Base-by-base conservation (phyloP, 2,113 vertebrate species). In the Pelecanus crispus region DNA sequence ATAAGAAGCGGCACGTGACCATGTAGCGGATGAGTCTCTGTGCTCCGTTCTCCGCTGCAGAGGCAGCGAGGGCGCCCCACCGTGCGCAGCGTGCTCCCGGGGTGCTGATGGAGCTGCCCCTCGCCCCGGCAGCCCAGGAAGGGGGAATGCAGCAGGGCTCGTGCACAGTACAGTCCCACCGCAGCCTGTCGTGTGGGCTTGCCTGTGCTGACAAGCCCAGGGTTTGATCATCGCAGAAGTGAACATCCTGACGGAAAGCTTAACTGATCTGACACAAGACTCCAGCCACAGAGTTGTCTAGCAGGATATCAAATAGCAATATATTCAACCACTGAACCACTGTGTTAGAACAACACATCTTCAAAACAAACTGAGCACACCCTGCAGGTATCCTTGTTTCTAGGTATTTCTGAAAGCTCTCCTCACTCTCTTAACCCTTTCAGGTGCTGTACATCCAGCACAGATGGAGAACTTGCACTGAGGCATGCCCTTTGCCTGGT, bases 351-450 rank as follows among this genome's bases (percentile, higher is more conserved):
- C 65, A 86, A 52, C 55, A 19, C 11, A 26, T 65, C 82, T 92
- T 78, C 86, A 92, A 52, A 91, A 92, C 12, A 13, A 92, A 68
- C 90, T 14, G 47, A 88, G 80, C 68, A 92, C 14, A 5, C 68
- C 81, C 65, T 84, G 80, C 88, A 92, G 88, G 65, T 86, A 72
- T 79, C 19, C 45, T 32, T n/a, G 31, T 94, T 94, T 91, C 86
- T 63, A 47, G 55, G 68, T 79, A 52, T 52, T 94, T 90, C 88
- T 84, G 86, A 86, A 81, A 88, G 86, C 80, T 86, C 17, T 86
- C 15, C 49, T 73, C 12, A 3, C 36, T 62, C 32, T 81, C 50
- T 92, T 92, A 95, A 97, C 81, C 40, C 92, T 87, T 95, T 81
- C 56, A 28, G 70, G 34, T 55, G 87, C 79, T 81, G n/a, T 70